phyloP scores from a whole-genome alignment of 2,113 vertebrate genomes.

The Myodes glareolus region DNA sequence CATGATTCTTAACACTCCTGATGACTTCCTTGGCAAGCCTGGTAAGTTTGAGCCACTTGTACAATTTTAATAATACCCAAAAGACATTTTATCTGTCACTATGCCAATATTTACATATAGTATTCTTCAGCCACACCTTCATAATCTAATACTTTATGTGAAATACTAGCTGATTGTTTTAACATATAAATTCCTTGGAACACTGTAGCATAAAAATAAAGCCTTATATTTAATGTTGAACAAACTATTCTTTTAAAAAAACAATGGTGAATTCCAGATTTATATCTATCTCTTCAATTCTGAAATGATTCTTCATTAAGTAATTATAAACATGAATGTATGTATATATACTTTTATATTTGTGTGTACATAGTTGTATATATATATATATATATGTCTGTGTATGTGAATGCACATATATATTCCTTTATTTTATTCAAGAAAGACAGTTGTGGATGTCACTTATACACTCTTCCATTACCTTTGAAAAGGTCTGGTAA shows the following conservation, averaged over 20 bases:
- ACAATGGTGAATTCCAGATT: not conserved
- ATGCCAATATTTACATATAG: not conserved
- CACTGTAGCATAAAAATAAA: conserved; percentile 27
- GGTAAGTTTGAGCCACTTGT: conserved; percentile 69
- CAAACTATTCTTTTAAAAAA: not conserved
- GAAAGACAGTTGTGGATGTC: not conserved
- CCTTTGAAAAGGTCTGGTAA: not conserved
- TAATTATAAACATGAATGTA: not conserved
- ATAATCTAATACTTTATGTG: not conserved
- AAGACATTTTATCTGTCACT: not conserved
- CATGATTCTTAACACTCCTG: conserved; percentile 70
- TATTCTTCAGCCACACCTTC: not conserved
- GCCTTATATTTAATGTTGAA: not conserved
- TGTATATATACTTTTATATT: not conserved
- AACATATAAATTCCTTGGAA: accelerated
- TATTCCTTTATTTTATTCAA: not conserved
- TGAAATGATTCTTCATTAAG: not conserved
- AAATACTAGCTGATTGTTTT: not conserved
- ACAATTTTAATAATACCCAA: not conserved
- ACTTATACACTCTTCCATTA: not conserved
- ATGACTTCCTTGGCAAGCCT: conserved; percentile 69
- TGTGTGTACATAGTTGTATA: not conserved
- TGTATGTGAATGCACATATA: not conserved
- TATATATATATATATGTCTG: not conserved
- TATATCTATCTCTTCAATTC: conserved; percentile 25